phyloP scores from a whole-genome alignment of 2,113 vertebrate species.

The Danio rerio region DNA sequence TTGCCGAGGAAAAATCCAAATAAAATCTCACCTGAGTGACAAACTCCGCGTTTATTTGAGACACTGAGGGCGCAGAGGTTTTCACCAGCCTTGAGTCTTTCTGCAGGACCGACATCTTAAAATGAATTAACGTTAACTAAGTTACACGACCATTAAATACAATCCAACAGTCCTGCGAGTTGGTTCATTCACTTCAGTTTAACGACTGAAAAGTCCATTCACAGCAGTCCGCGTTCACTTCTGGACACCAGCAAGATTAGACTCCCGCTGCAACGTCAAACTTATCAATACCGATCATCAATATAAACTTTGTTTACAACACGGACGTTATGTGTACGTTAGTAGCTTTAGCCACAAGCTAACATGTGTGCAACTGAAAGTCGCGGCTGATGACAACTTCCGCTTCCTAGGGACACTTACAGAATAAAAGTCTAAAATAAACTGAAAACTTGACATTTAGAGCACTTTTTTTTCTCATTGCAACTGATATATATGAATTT shows the following conservation, averaged over 20 bases:
- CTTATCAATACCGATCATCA: not conserved
- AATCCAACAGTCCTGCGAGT: not conserved
- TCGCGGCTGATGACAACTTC: slow-evolving; percentile 18
- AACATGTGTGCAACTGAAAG: slow-evolving; percentile 40
- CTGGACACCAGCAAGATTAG: not conserved
- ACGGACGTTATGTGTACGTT: slow-evolving; percentile 39
- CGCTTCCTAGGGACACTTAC: not conserved
- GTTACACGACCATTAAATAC: too few species aligned
- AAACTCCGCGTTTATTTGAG: slow-evolving; percentile 97
- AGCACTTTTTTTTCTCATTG: too few species aligned
- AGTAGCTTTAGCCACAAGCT: slow-evolving; percentile 26
- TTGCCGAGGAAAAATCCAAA: too few species aligned
- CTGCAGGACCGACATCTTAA: slow-evolving; percentile 63
- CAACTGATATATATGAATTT: too few species aligned
- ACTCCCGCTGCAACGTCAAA: not conserved
- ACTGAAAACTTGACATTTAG: too few species aligned
- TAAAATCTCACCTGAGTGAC: slow-evolving; percentile 89
- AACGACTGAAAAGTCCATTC: not conserved
- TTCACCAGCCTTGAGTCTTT: slow-evolving; percentile 85
- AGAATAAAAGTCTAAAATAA: slow-evolving; percentile 46
- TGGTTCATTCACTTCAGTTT: not conserved
- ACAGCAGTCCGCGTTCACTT: not conserved
- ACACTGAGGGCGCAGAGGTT: slow-evolving; percentile 91
- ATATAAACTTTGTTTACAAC: not conserved
- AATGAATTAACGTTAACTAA: too few species aligned